phyloP scores from a whole-genome alignment of 2,113 vertebrate genomes.

The Pao palembangensis region DNA sequence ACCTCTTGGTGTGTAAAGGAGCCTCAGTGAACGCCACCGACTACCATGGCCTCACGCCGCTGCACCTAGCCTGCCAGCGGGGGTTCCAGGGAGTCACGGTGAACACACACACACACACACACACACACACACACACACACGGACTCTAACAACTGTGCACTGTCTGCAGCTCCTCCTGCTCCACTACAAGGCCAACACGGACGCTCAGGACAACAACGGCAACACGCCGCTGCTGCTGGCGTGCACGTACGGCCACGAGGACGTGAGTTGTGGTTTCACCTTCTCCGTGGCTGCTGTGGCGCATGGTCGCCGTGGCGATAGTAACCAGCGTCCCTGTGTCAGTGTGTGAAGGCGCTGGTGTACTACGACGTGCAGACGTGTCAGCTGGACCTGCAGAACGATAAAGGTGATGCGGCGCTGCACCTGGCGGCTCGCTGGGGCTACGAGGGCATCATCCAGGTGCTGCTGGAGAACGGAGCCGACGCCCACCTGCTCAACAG shows the following conservation, averaged over 20 bases:
- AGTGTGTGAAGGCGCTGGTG: slow-evolving; percentile 97
- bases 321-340: slow-evolving; percentile 11
- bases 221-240: slow-evolving; percentile 92
- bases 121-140: neutral
- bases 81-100: slow-evolving; percentile 93
- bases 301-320: too few species aligned
- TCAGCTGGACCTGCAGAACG: slow-evolving; percentile 85
- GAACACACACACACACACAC: slow-evolving; percentile 26
- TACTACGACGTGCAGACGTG: slow-evolving; percentile 88
- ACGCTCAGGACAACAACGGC: slow-evolving; percentile 90
- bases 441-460: slow-evolving; percentile 90
- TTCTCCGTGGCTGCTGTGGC: too few species aligned
- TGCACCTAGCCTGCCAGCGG: slow-evolving; percentile 92
- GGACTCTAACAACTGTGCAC: neutral
- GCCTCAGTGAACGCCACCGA: slow-evolving; percentile 88
- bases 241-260: slow-evolving; percentile 92
- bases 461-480: slow-evolving; percentile 90
- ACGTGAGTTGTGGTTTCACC: slow-evolving; percentile 72
- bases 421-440: slow-evolving; percentile 95
- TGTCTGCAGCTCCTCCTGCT: slow-evolving; percentile 86
- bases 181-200: slow-evolving; percentile 87
- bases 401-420: slow-evolving; percentile 90
- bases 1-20: slow-evolving; percentile 87
- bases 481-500: slow-evolving; percentile 79
- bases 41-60: slow-evolving; percentile 88